Evolutionary conservation across 2,888 invertebrate genomes (phyloP).

Genomic region (Seira musarum): DNA sequence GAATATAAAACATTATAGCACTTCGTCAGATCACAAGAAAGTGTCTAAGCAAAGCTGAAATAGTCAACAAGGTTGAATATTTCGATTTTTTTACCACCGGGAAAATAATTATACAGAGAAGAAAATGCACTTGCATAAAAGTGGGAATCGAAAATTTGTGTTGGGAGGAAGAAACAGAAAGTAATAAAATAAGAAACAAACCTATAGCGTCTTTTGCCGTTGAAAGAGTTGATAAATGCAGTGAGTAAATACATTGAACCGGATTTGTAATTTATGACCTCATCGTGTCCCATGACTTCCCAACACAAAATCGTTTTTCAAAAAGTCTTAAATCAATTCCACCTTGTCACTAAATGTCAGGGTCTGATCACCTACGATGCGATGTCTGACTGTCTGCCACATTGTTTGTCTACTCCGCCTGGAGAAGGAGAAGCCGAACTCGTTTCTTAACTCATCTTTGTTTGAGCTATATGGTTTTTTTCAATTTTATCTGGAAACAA

Average conservation of each 20-base stretch:
- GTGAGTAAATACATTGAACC: slow-evolving; percentile 31
- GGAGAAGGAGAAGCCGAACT: neutral
- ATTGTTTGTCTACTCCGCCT: neutral
- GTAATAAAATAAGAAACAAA: neutral
- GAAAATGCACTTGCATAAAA: slow-evolving; percentile 1
- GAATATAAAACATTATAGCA: too few species aligned
- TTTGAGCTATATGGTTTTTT: neutral
- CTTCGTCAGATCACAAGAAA: too few species aligned
- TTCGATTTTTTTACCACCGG: too few species aligned
- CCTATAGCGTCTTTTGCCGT: neutral
- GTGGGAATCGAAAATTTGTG: slow-evolving; percentile 8
- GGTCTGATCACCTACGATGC: slow-evolving; percentile 1
- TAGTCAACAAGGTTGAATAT: too few species aligned
- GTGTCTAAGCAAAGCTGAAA: too few species aligned
- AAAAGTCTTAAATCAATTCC: slow-evolving; percentile 58
- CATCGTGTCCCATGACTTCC: slow-evolving; percentile 26
- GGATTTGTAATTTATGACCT: slow-evolving; percentile 55
- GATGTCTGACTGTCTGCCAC: too few species aligned
- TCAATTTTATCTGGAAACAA: slow-evolving; percentile 2
- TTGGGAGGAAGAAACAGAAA: slow-evolving; percentile 2
- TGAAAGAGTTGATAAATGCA: neutral
- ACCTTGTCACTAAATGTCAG: neutral
- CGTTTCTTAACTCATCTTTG: neutral
- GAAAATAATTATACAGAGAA: too few species aligned
- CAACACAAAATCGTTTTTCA: slow-evolving; percentile 49